Percentiles rank a stretch among this genome's conserved stretches.
Evolutionary conservation across 2,113 vertebrate genomes (phyloP).

Genomic region (Atrichornis clamosus): DNA sequence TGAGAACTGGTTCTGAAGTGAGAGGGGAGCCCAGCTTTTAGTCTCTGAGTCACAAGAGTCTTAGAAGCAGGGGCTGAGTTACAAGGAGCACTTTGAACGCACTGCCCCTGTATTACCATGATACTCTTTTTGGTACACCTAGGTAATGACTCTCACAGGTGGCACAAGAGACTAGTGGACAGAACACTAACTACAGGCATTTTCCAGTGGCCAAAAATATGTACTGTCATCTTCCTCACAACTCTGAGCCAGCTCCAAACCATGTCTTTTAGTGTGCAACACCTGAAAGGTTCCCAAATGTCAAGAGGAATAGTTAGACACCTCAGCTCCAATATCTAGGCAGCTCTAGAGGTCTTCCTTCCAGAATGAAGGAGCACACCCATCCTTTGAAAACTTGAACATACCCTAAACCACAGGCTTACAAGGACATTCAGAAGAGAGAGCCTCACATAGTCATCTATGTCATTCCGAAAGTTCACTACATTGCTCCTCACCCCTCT

Average conservation of each 20-base stretch:
- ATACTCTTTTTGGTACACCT: neutral
- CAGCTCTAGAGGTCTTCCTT: neutral
- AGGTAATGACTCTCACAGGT: neutral
- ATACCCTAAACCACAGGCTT: neutral
- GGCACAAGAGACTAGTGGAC: neutral
- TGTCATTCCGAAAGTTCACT: neutral
- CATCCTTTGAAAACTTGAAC: neutral
- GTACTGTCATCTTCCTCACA: neutral
- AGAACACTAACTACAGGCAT: neutral
- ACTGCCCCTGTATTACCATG: neutral
- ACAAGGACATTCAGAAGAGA: neutral
- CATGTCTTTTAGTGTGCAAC: neutral
- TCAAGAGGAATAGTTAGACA: neutral
- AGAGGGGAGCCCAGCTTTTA: neutral
- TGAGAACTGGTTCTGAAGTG: neutral
- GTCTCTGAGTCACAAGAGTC: neutral
- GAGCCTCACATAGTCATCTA: neutral
- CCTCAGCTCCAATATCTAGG: neutral
- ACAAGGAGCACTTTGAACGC: neutral
- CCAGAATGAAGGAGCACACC: neutral
- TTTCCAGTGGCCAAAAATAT: neutral
- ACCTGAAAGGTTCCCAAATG: neutral
- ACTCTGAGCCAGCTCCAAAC: neutral
- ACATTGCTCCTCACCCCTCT: accelerated
- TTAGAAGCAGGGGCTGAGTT: neutral